Evolutionary conservation across 2,113 vertebrate species (phyloP).

Genomic region (Peucedramus taeniatus): DNA sequence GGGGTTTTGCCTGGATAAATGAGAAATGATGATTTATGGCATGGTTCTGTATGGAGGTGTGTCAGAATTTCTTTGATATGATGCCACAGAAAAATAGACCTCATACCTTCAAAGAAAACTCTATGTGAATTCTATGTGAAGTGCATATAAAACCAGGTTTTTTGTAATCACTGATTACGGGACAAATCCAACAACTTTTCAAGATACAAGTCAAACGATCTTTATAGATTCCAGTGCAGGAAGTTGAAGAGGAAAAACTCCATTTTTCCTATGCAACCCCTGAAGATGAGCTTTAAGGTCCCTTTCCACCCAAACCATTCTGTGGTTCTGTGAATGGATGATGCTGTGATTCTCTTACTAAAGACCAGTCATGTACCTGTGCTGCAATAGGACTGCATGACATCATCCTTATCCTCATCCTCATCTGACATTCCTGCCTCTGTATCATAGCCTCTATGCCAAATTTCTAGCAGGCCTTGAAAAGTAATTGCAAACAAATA

Average conservation of each 20-base stretch:
- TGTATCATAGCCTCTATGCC: not conserved
- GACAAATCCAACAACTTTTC: not conserved
- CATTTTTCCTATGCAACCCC: not conserved
- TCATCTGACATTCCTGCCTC: not conserved
- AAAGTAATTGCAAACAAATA: not conserved
- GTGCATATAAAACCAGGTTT: not conserved
- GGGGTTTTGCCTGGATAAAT: not conserved
- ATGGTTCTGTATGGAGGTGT: not conserved
- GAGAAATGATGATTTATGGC: not conserved
- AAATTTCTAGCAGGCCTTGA: slow-evolving; percentile 28
- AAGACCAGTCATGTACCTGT: not conserved
- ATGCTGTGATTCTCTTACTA: not conserved
- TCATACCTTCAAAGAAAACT: not conserved
- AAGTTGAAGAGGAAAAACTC: not conserved
- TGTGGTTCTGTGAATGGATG: not conserved
- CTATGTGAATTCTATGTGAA: not conserved
- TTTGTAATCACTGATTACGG: not conserved
- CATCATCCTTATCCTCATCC: not conserved
- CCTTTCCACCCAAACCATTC: not conserved
- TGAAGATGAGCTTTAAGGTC: not conserved
- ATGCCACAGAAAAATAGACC: not conserved
- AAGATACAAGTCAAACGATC: not conserved
- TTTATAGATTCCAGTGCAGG: not conserved
- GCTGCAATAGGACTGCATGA: not conserved
- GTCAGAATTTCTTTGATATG: not conserved